These are phyloP conservation scores for Chiridota heheva DNA, from an alignment of 35 echinoderm and acorn worm species.

Conservation along the genomic window DNA sequence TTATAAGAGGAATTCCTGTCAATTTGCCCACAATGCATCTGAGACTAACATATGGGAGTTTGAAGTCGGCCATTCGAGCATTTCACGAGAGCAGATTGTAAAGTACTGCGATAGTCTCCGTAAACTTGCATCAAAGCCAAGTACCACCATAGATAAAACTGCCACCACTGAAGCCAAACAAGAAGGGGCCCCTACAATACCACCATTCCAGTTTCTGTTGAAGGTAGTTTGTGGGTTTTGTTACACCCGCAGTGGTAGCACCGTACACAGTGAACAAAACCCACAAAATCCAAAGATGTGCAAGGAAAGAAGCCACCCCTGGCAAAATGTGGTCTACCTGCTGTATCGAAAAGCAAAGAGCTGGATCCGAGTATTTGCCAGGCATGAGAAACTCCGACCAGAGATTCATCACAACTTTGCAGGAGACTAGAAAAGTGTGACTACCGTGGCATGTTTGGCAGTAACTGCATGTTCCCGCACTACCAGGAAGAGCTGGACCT, in stretches of 20 bases:
- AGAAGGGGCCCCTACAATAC: neutral
- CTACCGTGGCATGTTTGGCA: slow-evolving; percentile 39
- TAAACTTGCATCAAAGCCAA: slow-evolving; percentile 17
- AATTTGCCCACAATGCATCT: slow-evolving; percentile 73
- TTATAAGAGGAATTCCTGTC: slow-evolving; percentile 42
- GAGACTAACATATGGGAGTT: slow-evolving; percentile 80
- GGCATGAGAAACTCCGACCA: slow-evolving; percentile 53
- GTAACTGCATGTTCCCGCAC: slow-evolving; percentile 78
- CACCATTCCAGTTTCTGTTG: slow-evolving; percentile 5
- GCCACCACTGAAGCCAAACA: neutral
- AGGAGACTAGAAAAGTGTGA: slow-evolving; percentile 33
- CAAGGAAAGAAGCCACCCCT: slow-evolving; percentile 13
- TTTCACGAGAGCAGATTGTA: slow-evolving; percentile 46
- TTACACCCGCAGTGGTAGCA: neutral
- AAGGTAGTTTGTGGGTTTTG: slow-evolving; percentile 14
- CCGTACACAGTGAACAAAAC: slow-evolving; percentile 14
- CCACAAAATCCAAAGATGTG: slow-evolving; percentile 47
- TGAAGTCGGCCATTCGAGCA: slow-evolving; percentile 43
- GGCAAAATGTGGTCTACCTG: slow-evolving; percentile 35
- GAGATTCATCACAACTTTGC: slow-evolving; percentile 64
- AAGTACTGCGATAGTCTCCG: slow-evolving; percentile 9
- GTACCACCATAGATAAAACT: neutral
- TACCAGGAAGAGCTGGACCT: slow-evolving; percentile 55
- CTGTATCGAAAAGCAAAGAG: slow-evolving; percentile 11
- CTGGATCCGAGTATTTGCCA: slow-evolving; percentile 50